phyloP scores from a whole-genome alignment of 2,888 invertebrate genomes.

The Athripsodes cinereus region DNA sequence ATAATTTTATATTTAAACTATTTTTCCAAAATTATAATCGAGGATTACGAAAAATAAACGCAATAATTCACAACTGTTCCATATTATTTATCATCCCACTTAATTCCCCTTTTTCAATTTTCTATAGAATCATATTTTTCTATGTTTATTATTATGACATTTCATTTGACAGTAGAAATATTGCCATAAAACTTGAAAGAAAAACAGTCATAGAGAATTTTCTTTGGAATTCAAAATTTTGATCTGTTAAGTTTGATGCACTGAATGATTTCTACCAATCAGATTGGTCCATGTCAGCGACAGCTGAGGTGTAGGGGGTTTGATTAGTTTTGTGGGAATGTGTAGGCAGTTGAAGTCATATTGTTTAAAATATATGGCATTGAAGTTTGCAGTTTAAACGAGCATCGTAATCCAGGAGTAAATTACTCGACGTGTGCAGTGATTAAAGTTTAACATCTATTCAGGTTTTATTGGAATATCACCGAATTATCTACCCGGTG shows the following conservation, averaged over 20 bases:
- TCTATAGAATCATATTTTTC: too few relatives aligned
- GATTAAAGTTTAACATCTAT: background rate
- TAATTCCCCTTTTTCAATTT: too few relatives aligned
- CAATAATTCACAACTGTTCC: too few relatives aligned
- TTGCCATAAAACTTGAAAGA: background rate
- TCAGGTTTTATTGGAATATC: background rate
- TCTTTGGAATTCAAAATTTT: background rate
- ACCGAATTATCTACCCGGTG: background rate
- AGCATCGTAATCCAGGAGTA: background rate
- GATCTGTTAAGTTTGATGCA: too few relatives aligned
- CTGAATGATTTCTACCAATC: conserved; percentile 10
- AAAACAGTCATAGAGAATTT: background rate
- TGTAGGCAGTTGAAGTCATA: background rate
- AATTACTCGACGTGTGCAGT: background rate
- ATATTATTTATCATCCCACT: too few relatives aligned
- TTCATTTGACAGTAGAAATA: too few relatives aligned
- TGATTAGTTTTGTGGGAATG: background rate
- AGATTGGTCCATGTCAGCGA: conserved; percentile 13
- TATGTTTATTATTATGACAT: too few relatives aligned
- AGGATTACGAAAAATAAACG: background rate
- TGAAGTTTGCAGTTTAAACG: background rate
- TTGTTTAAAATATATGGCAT: background rate
- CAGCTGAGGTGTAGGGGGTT: background rate
- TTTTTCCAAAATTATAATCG: background rate
- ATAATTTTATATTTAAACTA: too few relatives aligned